Base-by-base conservation (phyloP, 2,888 invertebrate genomes). In the Pollenia griseotomentosa region DNA sequence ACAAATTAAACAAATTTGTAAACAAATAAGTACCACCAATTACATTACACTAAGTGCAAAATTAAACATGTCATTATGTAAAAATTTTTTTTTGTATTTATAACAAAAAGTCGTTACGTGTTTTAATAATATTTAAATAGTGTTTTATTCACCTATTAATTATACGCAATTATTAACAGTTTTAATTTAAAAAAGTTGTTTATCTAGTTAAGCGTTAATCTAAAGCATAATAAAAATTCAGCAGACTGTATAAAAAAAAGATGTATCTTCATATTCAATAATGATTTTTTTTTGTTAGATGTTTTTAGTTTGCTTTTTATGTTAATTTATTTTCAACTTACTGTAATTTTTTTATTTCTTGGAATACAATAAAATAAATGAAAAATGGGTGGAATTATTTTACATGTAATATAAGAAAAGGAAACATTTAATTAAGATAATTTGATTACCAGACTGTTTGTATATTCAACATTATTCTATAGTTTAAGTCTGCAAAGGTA, bases 1-100 rank as follows among this genome's bases (percentile, higher is more conserved):
- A 33, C 74, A 74, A 82, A 40, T 68, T 66, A 55, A 51, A 83
- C 44, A 63, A 55, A 63, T 46, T 83, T 68, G 53, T 68, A 70
- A 61, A 44, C 42, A 66, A 59, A 51, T 66, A 65, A 44, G 2
- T 82, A 44, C 12, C 53, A 66, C 23, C 46, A 80, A 66, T 59
- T 68, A 51, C 59, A 48, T 53, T 63, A 40, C 8, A 59, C 66
- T 59, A 10, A 51, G 33, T 66, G n/a, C 7, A 65, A 44, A 73
- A 33, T 59, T 59, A 33, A 23, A 33, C 14, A 33, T 55, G 5
- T 55, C 23, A 23, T 59, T 16, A 46, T 46, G 33, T 23, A 48
- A 68, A 40, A 40, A 33, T 57, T n/a, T 66, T 46, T 48, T 11
- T 33, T 19, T n/a, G 11, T 42, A 33, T 8, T n/a, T 4, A 23